Conservation (phyloP, 1,140 invertebrate species). For the Halyomorpha halys region DNA sequence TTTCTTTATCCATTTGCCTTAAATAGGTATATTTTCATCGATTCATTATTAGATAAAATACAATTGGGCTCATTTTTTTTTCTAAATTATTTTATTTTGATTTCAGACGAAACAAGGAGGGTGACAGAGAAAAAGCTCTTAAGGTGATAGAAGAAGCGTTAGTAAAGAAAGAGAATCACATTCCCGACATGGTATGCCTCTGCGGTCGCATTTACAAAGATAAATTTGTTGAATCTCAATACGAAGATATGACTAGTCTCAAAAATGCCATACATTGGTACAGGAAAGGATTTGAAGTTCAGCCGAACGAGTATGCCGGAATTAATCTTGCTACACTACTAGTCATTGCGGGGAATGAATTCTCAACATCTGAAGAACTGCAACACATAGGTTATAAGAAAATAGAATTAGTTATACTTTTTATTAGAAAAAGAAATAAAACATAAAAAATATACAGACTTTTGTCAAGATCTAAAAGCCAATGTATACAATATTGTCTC, state of each 20-base stretch:
- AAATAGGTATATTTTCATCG: slow-evolving; percentile 53
- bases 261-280: slow-evolving; percentile 96
- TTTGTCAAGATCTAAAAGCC: too few species aligned
- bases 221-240: slow-evolving; percentile 92
- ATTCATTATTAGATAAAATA: background rate
- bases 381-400: slow-evolving; percentile 60
- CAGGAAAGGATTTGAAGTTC: slow-evolving; percentile 89
- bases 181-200: slow-evolving; percentile 94
- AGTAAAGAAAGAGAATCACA: slow-evolving; percentile 84
- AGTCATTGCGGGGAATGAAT: slow-evolving; percentile 95
- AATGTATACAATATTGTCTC: too few species aligned
- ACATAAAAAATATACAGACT: too few species aligned
- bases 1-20: slow-evolving; percentile 95
- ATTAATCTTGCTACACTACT: slow-evolving; percentile 97
- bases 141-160: slow-evolving; percentile 82
- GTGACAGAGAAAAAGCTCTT: slow-evolving; percentile 88
- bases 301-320: slow-evolving; percentile 97
- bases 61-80: background rate
- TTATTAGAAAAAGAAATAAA: too few species aligned
- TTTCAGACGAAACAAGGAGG: slow-evolving; percentile 75
- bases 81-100: slow-evolving; percentile 14
- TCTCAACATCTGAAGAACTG: slow-evolving; percentile 80
- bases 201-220: slow-evolving; percentile 99
- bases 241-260: slow-evolving; percentile 78
- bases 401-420: too few species aligned